Conservation (phyloP, 2,113 vertebrate genomes). For the Daboia siamensis region DNA sequence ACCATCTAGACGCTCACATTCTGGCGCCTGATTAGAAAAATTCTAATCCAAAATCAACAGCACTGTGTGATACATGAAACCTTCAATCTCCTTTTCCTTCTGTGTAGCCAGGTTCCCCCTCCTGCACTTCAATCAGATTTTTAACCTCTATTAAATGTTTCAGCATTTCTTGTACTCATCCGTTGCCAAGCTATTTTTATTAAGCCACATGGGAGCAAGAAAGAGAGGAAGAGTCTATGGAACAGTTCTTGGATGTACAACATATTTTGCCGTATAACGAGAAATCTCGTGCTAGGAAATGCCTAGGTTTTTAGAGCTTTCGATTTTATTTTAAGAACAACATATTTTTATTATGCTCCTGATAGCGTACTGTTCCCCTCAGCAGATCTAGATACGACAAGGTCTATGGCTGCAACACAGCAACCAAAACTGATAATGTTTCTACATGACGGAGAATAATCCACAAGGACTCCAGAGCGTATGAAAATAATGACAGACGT, state of each 20-base stretch:
- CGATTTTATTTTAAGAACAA: not conserved
- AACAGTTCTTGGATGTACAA: not conserved
- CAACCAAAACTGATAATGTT: not conserved
- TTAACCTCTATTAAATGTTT: slow-evolving; percentile 18
- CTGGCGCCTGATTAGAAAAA: not conserved
- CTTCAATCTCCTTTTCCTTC: not conserved
- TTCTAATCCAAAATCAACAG: slow-evolving; percentile 22
- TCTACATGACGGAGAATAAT: not conserved
- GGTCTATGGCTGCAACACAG: not conserved
- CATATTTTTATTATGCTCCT: not conserved
- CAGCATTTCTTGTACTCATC: not conserved
- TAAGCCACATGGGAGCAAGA: not conserved
- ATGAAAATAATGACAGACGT: not conserved
- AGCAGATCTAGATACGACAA: not conserved
- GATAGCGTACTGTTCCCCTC: not conserved
- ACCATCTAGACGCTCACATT: not conserved
- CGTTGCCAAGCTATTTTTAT: slow-evolving; percentile 8
- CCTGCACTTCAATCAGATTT: not conserved
- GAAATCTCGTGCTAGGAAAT: not conserved
- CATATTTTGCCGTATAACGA: not conserved
- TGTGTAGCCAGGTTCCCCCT: not conserved
- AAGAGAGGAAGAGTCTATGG: not conserved
- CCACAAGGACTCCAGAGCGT: not conserved
- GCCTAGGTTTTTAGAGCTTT: not conserved
- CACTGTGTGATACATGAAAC: not conserved